Evolutionary conservation across 1,140 invertebrate genomes (phyloP), one percentile per base, ranked within the genome.

Genomic region (Argopecten irradians): DNA sequence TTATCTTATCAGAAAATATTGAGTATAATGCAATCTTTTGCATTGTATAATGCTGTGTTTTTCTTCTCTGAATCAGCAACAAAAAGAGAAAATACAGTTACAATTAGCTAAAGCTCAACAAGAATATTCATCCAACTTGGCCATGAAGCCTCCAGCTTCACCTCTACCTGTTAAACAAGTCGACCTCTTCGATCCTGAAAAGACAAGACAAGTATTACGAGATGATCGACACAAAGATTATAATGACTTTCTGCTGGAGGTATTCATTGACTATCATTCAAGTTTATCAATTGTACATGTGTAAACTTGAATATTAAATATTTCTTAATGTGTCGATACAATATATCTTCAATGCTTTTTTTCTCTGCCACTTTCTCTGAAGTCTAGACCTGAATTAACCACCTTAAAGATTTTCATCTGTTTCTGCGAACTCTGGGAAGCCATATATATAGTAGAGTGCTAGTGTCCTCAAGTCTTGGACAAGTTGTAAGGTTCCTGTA

Each of bases 11-110:
- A 19, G 43, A 11, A 46, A 5, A 71, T 71, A n/a, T 71, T n/a
- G 55, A 28, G 2, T 28, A 3, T 71, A 28, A 28, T 71, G n/a
- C 55, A 28, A 71, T 71, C n/a, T 71, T 22, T n/a, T 71, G 2
- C 22, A n/a, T 28, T 71, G 28, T 71, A 28, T 71, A 28, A 71
- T 71, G n/a, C 55, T 71, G 55, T 71, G 1, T 71, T 71, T 22
- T 71, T 71, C 22, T 71, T 71, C 55, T 71, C 55, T 71, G 55
- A 28, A 71, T 71, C 55, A 71, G 55, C 55, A 71, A 71, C 55
- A 71, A 71, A 71, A 28, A 28, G 55, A 71, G 11, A 71, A 71
- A 71, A 3, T 71, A 11, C 55, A 71, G 55, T 71, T 71, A 28
- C 55, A 71, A 16, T 71, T 71, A 71, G 55, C 55, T 71, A 71